Evolutionary conservation across 2,888 invertebrate genomes (phyloP), one percentile per base, ranked within the genome.

Genomic region (Lomographa bimaculata): DNA sequence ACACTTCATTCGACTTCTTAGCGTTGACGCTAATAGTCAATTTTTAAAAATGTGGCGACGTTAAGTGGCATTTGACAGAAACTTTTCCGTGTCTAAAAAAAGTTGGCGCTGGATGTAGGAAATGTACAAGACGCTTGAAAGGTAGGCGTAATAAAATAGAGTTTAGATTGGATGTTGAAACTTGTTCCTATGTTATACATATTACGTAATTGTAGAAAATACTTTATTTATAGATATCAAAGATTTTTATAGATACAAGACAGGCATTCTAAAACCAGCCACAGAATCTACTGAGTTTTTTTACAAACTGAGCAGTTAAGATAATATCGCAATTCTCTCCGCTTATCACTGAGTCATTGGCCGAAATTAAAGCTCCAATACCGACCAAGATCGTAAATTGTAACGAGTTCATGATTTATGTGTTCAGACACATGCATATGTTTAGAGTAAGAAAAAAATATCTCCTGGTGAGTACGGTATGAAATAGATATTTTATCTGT

Each of bases 371-470:
- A 82, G 66, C 79, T 75, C 71, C 79, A 79, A 84, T 79, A 72
- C 67, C 75, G 74, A 71, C 71, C 65, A 60, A 59, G 66, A 62
- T 80, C 84, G 73, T 87, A 87, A 87, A 87, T 85, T 68, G 76
- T 82, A 85, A 89, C 85, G 84, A 87, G 86, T 83, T 64, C 81
- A 77, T 86, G 87, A 87, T 87, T 87, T 87, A 85, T 84, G 73
- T 56, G 62, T 61, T 64, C 66, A 68, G 60, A 66, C 67, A 66
- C 60, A 61, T 64, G 61, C 55, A 64, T 69, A 71, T 68, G 73
- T 75, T 74, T 71, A 66, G 66, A 63, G 47, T 54, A 52, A 71
- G 70, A 75, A 82, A n/a, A 81, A 81, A 79, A 71, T 64, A 71
- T 69, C 40, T 60, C 63, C 54, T 52, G 51, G 46, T 50, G 46